Conservation (phyloP, 2,797 vertebrate genomes). For the Acipenser transmontanus region DNA sequence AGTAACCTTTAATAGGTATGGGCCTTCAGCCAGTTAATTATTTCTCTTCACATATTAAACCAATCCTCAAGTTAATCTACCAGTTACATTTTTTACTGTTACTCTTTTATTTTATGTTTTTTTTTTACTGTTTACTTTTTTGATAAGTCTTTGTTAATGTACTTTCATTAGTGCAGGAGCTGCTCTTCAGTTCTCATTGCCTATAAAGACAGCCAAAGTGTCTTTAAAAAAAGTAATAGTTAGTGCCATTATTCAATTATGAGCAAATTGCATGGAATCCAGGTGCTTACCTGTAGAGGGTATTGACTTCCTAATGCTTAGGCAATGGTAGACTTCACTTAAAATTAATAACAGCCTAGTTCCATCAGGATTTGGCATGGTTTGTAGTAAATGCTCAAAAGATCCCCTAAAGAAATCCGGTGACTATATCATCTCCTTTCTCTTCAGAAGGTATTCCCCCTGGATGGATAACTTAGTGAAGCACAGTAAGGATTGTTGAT, state of each 20-base stretch:
- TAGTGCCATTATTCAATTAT: too few species aligned
- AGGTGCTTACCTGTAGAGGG: too few species aligned
- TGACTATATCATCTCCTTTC: background rate
- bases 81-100: background rate
- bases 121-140: too few species aligned
- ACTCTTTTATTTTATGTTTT: too few species aligned
- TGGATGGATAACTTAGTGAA: conserved; percentile 10
- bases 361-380: conserved; percentile 5
- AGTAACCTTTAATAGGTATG: conserved; percentile 5
- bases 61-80: background rate
- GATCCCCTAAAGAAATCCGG: background rate
- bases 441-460: background rate
- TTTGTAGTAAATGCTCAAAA: conserved; percentile 18
- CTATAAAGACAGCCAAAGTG: too few species aligned
- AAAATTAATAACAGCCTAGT: background rate
- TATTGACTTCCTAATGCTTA: too few species aligned
- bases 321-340: too few species aligned
- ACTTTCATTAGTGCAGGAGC: too few species aligned
- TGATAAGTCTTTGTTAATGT: too few species aligned
- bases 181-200: too few species aligned
- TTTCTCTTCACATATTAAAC: background rate
- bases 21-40: conserved; percentile 10
- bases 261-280: too few species aligned
- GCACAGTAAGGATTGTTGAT: conserved; percentile 6
- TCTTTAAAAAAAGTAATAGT: too few species aligned